These are phyloP conservation scores for Dicrurus megarhynchus DNA, from an alignment of 2,113 vertebrate species.

Conservation along the genomic window DNA sequence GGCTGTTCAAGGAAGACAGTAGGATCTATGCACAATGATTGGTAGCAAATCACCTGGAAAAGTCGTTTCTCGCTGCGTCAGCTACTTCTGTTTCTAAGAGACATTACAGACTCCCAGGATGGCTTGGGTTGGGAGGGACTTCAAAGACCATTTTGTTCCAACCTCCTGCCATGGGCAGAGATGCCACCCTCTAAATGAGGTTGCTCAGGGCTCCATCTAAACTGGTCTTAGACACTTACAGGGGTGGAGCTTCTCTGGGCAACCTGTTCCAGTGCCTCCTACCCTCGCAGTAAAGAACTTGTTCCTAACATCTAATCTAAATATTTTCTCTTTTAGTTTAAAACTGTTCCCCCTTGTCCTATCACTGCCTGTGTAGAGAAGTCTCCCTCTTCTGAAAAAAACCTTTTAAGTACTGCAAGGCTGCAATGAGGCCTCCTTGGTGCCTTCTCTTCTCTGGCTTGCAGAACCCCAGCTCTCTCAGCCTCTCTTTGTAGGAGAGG, in stretches of 20 bases:
- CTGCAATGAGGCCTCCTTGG: neutral
- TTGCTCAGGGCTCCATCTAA: neutral
- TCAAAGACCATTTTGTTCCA: accelerated
- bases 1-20: neutral
- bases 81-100: neutral
- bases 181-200: neutral
- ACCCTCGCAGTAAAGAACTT: neutral
- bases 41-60: neutral
- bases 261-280: neutral
- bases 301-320: neutral
- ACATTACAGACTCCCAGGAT: neutral
- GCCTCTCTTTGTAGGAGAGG: neutral
- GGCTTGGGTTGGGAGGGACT: neutral
- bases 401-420: neutral
- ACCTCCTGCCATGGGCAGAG: neutral
- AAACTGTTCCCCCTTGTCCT: neutral
- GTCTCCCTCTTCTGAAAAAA: neutral
- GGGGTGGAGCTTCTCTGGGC: neutral
- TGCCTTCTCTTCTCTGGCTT: neutral
- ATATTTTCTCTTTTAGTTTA: neutral
- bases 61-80: neutral
- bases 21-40: neutral
- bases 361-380: neutral
- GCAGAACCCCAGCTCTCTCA: neutral
- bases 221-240: neutral